Conservation (phyloP, 2,113 vertebrate genomes). For the Chaetops frenatus region DNA sequence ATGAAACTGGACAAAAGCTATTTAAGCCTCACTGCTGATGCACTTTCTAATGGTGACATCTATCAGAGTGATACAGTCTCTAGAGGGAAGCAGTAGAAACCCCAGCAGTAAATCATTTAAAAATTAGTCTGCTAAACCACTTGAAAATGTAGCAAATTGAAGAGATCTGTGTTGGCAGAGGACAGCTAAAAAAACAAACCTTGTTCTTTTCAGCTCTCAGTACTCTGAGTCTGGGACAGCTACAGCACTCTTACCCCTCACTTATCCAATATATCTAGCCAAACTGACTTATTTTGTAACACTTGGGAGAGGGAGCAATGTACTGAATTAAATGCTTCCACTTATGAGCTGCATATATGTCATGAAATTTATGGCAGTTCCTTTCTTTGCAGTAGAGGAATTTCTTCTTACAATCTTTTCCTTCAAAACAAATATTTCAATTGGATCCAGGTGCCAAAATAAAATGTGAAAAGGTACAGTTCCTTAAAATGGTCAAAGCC, state of each 20-base stretch:
- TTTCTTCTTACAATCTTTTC: background rate
- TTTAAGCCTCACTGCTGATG: background rate
- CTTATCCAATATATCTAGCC: background rate
- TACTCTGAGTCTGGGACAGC: background rate
- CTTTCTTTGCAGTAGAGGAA: background rate
- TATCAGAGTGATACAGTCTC: background rate
- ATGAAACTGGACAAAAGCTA: background rate
- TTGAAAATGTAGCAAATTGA: background rate
- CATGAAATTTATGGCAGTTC: background rate
- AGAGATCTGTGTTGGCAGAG: background rate
- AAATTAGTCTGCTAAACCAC: constrained; percentile 12
- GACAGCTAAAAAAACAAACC: background rate
- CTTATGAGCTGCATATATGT: background rate
- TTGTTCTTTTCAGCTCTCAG: background rate
- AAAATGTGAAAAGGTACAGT: background rate
- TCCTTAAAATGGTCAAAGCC: background rate
- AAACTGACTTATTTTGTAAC: background rate
- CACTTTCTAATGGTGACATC: background rate
- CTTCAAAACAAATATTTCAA: background rate
- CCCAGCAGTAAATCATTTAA: background rate
- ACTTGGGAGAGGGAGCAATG: background rate
- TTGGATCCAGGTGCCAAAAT: background rate
- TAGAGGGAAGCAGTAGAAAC: background rate
- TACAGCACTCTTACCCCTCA: background rate
- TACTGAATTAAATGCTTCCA: background rate